Base-by-base conservation (phyloP, 92 coral and sea anemone species). In the Siderastrea radians region DNA sequence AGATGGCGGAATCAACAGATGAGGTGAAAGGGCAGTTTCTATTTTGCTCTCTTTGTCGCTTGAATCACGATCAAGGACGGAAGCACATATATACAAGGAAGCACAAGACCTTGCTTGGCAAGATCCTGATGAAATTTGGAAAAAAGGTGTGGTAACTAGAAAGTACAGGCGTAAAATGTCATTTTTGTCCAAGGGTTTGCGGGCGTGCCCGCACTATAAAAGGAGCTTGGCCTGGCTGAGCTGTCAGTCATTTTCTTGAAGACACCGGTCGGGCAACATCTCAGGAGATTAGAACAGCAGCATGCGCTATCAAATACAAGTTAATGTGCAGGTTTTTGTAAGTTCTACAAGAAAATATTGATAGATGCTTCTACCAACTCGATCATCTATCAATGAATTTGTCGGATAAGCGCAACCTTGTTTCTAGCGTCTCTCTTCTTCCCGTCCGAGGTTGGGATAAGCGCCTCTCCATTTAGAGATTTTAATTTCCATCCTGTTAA, bases 61-160 rank as follows among this genome's bases (percentile, higher is more conserved):
- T 87, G 67, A 98, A 98, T 69, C 99, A 98, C 82, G 92, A 96
- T 82, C 90, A 77, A 82, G 99, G 98, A 72, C 91, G 98, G 65
- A 95, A 96, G 78, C 99, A 98, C 72, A 93, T 95, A 54, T 98
- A 94, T 68, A 80, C 98, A 16, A 94, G 80, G 72, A 98, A 89
- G 80, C 99, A 98, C 72, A 83, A 85, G 57, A 77, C 45, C 15
- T 85, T 67, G 49, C 88, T 94, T 60, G 89, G 92, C 3, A 89
- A 77, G 77, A 78, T 92, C 6, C 89, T 98, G 84, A 84, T 72
- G 45, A 98, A 98, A 67, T 98, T 94, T 91, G 93, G 90, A n/a
- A 98, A 91, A 86, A 98, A 98, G 94, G 99, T 93, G 67, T 3
- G 93, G 1, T 6, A 44, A 10, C 47, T 65, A 16, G n/a, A 11